Evolutionary conservation across 2,888 invertebrate species (phyloP), one percentile per base, ranked within the genome.

Genomic region (Archips crataeganus): DNA sequence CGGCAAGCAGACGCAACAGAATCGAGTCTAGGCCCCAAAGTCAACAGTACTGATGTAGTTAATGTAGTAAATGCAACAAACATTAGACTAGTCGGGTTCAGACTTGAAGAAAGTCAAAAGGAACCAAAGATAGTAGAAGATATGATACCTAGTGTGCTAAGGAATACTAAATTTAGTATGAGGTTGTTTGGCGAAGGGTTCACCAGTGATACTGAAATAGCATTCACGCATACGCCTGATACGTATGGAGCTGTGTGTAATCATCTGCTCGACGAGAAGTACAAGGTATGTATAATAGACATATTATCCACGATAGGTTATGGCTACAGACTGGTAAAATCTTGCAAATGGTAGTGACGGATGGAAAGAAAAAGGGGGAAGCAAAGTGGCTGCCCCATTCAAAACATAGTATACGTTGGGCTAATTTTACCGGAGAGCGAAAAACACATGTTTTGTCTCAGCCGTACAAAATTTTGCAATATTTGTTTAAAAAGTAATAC

Each of bases 101-200:
- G 94, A 49, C 86, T 94, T 0, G 94, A 94, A 47, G 91, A 92
- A 54, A 83, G 91, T 0, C 88, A 78, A 0, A 94, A 94, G 64
- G 93, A 93, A 45, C 91, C 93, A 0, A 91, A 90, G 11, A 80
- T 92, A 0, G 84, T 94, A 0, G 93, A 93, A 10, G 92, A 84
- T 0, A 79, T 90, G 80, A 90, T 93, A 4, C 91, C 92, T 0
- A 93, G 93, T 76, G 94, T 94, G 0, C 74, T 94, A 1, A 79
- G 86, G 1, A 85, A 90, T 0, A 89, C 88, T 0, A 69, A 78
- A 1, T 92, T 94, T 61, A 79, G 70, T 0, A 51, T 94, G 69
- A 83, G 94, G 4, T 36, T 94, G 64, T 94, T 94, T n/a, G 94
- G 94, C 0, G 84, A 87, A 64, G 90, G 90, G 0, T 87, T 94